Evolutionary conservation across 2,888 invertebrate genomes (phyloP).

Genomic region (Nymphalis c-album): DNA sequence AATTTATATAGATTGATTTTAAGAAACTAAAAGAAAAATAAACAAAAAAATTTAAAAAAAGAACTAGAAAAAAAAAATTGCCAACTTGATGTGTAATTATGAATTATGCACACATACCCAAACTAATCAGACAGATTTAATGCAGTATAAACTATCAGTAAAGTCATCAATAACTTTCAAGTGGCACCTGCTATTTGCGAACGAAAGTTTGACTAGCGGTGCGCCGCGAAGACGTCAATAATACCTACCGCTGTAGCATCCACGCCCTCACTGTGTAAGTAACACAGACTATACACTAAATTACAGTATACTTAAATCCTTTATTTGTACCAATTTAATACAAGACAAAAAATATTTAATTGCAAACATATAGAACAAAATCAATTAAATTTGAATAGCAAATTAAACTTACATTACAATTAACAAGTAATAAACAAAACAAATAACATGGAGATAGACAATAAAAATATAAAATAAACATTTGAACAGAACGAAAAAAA

Average conservation of each 20-base stretch:
- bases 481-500: too few species aligned
- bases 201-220: slow-evolving; percentile 36
- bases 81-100: not conserved
- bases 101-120: slow-evolving; percentile 9
- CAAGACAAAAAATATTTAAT: not conserved
- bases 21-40: too few species aligned
- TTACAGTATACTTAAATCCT: not conserved
- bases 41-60: too few species aligned
- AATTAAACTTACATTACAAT: too few species aligned
- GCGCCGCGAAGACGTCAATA: slow-evolving; percentile 37
- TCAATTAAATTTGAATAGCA: too few species aligned
- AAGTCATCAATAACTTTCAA: slow-evolving; percentile 42
- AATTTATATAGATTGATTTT: too few species aligned
- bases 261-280: not conserved
- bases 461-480: too few species aligned
- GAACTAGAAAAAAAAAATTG: not conserved
- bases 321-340: too few species aligned
- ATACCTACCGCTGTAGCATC: slow-evolving; percentile 35
- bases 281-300: not conserved
- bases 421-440: too few species aligned
- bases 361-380: not conserved
- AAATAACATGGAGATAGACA: too few species aligned
- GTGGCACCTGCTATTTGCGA: slow-evolving; percentile 40
- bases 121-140: slow-evolving; percentile 28
- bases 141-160: slow-evolving; percentile 37